These are phyloP conservation scores for Chironomus riparius DNA, from an alignment of 2,888 invertebrate species.

Conservation along the genomic window DNA sequence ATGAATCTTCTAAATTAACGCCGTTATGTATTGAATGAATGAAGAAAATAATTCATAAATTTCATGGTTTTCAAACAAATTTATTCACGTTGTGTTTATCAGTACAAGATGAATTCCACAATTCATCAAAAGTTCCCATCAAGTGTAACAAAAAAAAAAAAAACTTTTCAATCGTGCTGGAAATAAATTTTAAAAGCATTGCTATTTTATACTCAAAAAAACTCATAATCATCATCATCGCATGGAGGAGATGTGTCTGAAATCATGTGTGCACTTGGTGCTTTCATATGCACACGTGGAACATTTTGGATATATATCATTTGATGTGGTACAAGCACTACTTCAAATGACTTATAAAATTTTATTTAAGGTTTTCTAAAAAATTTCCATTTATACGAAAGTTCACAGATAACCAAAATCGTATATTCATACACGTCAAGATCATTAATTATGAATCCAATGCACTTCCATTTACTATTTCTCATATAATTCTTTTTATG, in stretches of 20 bases:
- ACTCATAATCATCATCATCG: neutral
- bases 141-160: neutral
- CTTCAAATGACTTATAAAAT: neutral
- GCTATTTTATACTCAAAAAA: neutral
- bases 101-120: too few relatives aligned
- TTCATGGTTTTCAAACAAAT: neutral
- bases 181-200: neutral
- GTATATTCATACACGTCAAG: neutral
- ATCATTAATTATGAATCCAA: slow-evolving; percentile 4
- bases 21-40: neutral
- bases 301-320: neutral
- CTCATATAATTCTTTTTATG: neutral
- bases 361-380: neutral
- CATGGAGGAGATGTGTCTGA: neutral
- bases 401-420: neutral
- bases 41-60: neutral
- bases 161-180: too few relatives aligned
- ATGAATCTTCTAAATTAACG: neutral
- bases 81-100: too few relatives aligned
- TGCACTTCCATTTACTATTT: neutral
- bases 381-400: neutral
- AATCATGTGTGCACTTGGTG: neutral
- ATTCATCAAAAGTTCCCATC: neutral
- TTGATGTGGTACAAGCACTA: neutral
- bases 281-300: neutral